These are phyloP conservation scores for Crocuta crocuta DNA, from an alignment of 2,113 vertebrate genomes.

Conservation along the genomic window DNA sequence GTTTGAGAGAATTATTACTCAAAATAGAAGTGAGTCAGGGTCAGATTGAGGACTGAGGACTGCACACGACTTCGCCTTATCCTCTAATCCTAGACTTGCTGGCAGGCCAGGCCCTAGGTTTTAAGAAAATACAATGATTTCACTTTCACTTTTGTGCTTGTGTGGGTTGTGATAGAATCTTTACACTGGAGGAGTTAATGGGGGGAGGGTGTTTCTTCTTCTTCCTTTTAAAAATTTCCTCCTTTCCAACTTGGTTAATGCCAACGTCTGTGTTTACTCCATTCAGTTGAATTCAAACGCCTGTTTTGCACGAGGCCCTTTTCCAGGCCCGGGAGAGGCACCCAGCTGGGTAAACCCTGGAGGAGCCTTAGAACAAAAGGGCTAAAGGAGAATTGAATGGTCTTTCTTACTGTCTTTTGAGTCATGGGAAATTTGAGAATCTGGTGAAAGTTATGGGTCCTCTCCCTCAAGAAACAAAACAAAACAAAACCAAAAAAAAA, in stretches of 20 bases:
- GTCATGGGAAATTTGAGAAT: not conserved
- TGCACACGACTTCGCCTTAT: not conserved
- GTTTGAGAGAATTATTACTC: not conserved
- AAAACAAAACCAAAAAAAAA: not conserved
- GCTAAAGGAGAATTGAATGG: not conserved
- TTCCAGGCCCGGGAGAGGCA: not conserved
- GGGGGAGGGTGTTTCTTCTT: not conserved
- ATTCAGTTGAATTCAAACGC: too few species aligned
- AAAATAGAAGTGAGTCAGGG: not conserved
- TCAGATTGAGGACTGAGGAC: not conserved
- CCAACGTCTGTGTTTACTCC: too few species aligned
- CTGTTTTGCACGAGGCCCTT: not conserved
- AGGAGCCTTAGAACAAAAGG: not conserved
- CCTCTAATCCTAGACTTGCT: not conserved
- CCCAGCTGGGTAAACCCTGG: not conserved
- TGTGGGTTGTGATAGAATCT: not conserved
- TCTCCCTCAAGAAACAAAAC: not conserved
- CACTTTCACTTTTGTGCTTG: conserved; percentile 62
- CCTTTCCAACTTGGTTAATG: not conserved
- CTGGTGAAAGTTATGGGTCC: not conserved
- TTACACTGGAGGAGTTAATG: not conserved
- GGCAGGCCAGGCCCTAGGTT: not conserved
- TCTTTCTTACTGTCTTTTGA: not conserved
- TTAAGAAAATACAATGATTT: not conserved
- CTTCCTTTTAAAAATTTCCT: not conserved